These are phyloP conservation scores for Conistra vaccinii DNA, from an alignment of 2,888 invertebrate species.

Conservation along the genomic window DNA sequence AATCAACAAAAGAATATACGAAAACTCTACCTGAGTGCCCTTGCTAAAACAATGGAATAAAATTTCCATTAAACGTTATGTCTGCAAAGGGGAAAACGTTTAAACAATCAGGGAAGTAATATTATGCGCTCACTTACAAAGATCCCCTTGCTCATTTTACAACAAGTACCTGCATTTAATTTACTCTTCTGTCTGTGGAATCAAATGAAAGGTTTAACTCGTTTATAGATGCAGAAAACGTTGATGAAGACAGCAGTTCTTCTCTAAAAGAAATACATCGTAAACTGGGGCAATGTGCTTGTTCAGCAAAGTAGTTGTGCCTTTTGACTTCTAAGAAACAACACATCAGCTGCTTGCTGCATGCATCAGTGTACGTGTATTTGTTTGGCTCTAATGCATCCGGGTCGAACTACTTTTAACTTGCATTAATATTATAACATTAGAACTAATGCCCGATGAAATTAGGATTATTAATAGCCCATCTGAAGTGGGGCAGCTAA, in stretches of 20 bases:
- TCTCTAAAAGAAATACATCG: neutral
- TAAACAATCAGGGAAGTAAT: slow-evolving; percentile 81
- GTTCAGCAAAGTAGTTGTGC: slow-evolving; percentile 5
- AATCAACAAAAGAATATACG: neutral
- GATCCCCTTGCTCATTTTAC: slow-evolving; percentile 64
- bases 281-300: slow-evolving; percentile 2
- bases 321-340: slow-evolving; percentile 34
- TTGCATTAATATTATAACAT: slow-evolving; percentile 46
- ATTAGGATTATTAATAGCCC: slow-evolving; percentile 44
- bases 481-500: slow-evolving; percentile 41
- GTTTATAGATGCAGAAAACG: neutral
- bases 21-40: slow-evolving; percentile 29
- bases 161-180: slow-evolving; percentile 61
- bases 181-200: slow-evolving; percentile 42
- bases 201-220: slow-evolving; percentile 41
- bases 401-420: slow-evolving; percentile 32
- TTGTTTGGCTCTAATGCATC: slow-evolving; percentile 49
- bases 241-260: neutral
- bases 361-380: slow-evolving; percentile 32
- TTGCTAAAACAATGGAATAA: slow-evolving; percentile 57
- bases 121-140: slow-evolving; percentile 72
- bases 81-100: slow-evolving; percentile 72
- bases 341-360: slow-evolving; percentile 30
- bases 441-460: slow-evolving; percentile 36
- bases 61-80: slow-evolving; percentile 59